Conservation (phyloP, 2,113 vertebrate species). For the Hyperoodon ampullatus region DNA sequence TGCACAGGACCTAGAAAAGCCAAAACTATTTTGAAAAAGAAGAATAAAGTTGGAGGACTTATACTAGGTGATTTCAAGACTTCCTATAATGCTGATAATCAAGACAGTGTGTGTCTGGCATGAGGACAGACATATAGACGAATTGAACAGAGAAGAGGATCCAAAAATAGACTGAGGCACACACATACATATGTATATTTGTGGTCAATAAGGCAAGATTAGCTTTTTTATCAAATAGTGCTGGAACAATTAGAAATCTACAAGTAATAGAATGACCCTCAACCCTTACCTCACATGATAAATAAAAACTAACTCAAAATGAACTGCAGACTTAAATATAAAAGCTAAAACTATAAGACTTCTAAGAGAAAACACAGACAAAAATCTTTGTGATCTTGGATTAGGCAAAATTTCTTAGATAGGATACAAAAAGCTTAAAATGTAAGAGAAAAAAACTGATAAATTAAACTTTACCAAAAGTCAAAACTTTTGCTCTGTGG, state of each 20-base stretch:
- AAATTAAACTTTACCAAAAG: neutral
- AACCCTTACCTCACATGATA: neutral
- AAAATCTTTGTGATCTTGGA: neutral
- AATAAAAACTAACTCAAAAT: conserved; percentile 39
- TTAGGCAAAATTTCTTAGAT: neutral
- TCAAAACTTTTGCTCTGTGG: neutral
- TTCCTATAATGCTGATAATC: neutral
- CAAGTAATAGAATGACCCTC: neutral
- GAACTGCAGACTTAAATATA: neutral
- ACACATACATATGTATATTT: neutral
- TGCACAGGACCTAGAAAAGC: neutral
- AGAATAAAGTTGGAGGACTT: neutral
- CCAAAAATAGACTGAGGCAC: neutral
- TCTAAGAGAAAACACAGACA: neutral
- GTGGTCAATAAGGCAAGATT: neutral
- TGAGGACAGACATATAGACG: neutral
- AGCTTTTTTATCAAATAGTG: neutral
- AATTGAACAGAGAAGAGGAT: neutral
- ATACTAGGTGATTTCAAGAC: neutral
- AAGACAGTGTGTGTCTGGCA: neutral
- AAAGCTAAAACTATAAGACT: neutral
- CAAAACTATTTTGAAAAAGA: neutral
- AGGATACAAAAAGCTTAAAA: neutral
- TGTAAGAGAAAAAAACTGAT: neutral
- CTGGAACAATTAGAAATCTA: neutral